Base-by-base conservation (phyloP, 2,797 vertebrate genomes). In the Neostethus bicornis region DNA sequence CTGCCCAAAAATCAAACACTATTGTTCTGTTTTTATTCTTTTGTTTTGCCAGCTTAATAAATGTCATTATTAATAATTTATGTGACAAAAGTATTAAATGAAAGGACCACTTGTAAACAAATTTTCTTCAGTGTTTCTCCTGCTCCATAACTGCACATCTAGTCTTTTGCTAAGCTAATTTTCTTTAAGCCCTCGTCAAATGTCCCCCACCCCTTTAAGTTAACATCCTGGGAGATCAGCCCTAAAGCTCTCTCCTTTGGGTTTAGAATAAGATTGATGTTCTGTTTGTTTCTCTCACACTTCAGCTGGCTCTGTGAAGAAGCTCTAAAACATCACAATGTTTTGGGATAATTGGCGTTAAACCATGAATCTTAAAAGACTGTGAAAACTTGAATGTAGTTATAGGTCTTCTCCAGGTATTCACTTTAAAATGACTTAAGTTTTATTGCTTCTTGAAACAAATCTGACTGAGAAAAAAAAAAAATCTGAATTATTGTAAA, bases 281-380 rank as follows among this genome's bases (percentile, higher is more conserved):
- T 85, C 41, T 79, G 76, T 86, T 86, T 80, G 75, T 86, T 83
- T 78, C 77, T 68, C 72, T 65, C 72, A 69, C 66, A 57, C 77
- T 68, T 70, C n/a, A 44, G 58, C 69, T 55, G 50, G 79, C 68
- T 69, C 70, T 19, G 50, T 63, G 51, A 69, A 37, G 64, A 78
- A 41, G 39, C 73, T 58, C 32, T 65, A n/a, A 66, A 73, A 77
- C 67, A 73, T 71, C 65, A 78, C 45, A 42, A 63, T 47, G 5
- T 20, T 47, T 20, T 16, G n/a, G 47, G 61, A 37, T 78, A 63
- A 71, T 69, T 75, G 64, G 26, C 64, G 53, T 76, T 80, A 71
- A 77, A 60, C 61, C 32, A 13, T 23, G 46, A 54, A 67, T 48
- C 35, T 17, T 49, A 57, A 55, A 70, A 72, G 56, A 51, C 26